Evolutionary conservation across 2,797 vertebrate species (phyloP).

Genomic region (Silurus aristotelis): DNA sequence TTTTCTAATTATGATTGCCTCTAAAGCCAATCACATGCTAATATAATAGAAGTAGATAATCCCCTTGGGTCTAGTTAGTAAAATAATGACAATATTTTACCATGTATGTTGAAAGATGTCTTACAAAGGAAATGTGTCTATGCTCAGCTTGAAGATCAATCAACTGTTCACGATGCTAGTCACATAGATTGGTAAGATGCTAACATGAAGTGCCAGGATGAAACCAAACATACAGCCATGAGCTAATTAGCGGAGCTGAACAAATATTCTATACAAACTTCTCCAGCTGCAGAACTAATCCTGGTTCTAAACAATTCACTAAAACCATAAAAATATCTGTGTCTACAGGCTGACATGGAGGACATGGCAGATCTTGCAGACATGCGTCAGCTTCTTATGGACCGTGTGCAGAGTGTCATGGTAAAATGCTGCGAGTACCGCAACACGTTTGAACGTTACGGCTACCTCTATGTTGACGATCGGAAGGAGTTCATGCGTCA

Average conservation of each 20-base stretch:
- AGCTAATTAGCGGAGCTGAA: background rate
- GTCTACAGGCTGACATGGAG: constrained; percentile 84
- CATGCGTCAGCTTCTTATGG: constrained; percentile 75
- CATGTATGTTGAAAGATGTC: background rate
- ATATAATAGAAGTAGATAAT: background rate
- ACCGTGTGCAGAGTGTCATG: constrained; percentile 67
- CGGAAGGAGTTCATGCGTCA: constrained; percentile 82
- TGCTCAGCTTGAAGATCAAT: background rate
- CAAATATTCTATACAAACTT: background rate
- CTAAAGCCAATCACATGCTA: background rate
- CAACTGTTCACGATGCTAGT: background rate
- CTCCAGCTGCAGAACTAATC: background rate
- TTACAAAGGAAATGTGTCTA: background rate
- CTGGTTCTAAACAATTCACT: background rate
- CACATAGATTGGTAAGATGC: background rate
- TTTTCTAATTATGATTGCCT: background rate
- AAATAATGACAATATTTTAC: background rate
- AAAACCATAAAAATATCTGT: background rate
- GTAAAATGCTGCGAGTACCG: constrained; percentile 71
- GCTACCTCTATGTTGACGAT: constrained; percentile 84
- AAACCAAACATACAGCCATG: background rate
- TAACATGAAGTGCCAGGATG: background rate
- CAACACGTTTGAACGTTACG: constrained; percentile 75
- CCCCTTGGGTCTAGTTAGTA: background rate
- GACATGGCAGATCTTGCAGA: constrained; percentile 74